Evolutionary conservation across 92 coral and sea anemone species (phyloP), one percentile per base, ranked within the genome.

Genomic region (Palythoa heliodiscus): DNA sequence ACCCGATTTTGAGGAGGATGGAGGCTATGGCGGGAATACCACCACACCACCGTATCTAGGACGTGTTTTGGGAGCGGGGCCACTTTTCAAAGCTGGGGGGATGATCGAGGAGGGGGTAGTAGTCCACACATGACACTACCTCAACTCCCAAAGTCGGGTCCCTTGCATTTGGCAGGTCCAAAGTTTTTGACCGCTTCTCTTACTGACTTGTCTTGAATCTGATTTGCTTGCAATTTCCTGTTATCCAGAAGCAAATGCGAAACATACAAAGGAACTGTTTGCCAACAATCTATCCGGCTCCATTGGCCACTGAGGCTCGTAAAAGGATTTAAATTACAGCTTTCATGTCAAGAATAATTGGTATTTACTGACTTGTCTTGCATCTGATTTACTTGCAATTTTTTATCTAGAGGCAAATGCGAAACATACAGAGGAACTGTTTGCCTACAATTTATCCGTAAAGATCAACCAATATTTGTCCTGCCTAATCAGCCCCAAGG

Each of bases 201-300:
- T 16, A 15, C 64, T 58, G n/a, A 12, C 17, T 58, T 17, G 57
- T 5, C 20, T 20, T 73, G 15, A 23, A 14, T 37, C 6, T 35
- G 70, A 15, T 8, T 63, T 38, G 2, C 66, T 39, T 13, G n/a
- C n/a, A 16, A 15, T 58, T 58, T 14, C 35, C n/a, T n/a, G n/a
- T 53, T 69, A 24, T 43, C 2, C 86, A 93, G 96, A 61, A 91
- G 94, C 47, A 80, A 78, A 38, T 93, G 96, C 50, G 84, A 89
- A n/a, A 82, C 84, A 3, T 97, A 95, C 87, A 75, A n/a, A 24
- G 99, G 99, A 22, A 79, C 76, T 12, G 67, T 91, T 9, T 93
- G 96, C 55, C 84, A 85, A 61, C 23, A 52, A 17, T 91, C 82
- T 89, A 78, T 93, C 71, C 43, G 72, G n/a, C n/a, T n/a, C n/a